phyloP scores from a whole-genome alignment of 2,888 invertebrate species.

The Elysia crispata region DNA sequence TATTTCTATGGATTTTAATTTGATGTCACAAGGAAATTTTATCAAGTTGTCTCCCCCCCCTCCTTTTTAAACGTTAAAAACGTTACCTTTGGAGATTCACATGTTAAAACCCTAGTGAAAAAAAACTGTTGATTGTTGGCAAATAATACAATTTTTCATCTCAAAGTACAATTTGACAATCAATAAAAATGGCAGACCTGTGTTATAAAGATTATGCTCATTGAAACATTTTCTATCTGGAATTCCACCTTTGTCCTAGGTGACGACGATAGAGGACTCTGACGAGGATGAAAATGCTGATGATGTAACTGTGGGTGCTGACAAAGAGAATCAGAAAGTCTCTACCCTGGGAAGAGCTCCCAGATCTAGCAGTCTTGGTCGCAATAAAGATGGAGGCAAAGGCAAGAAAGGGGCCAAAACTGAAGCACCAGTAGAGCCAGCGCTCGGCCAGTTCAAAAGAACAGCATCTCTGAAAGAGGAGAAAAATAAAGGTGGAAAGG shows the following conservation, averaged over 20 bases:
- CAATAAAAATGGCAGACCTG: too few relatives aligned
- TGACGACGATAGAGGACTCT: constrained; percentile 48
- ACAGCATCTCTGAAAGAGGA: constrained; percentile 63
- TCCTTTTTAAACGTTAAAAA: too few relatives aligned
- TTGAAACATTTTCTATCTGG: too few relatives aligned
- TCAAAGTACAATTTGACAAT: too few relatives aligned
- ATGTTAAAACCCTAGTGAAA: too few relatives aligned
- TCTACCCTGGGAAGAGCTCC: neutral
- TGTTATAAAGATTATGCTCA: too few relatives aligned
- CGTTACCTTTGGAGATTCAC: too few relatives aligned
- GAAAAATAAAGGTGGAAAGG: constrained; percentile 58
- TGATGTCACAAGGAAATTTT: too few relatives aligned
- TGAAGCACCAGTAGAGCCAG: constrained; percentile 47
- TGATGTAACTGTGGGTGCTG: neutral
- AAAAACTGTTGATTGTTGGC: too few relatives aligned
- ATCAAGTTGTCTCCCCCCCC: too few relatives aligned
- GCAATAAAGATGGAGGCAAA: constrained; percentile 34
- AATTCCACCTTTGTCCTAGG: constrained; percentile 20
- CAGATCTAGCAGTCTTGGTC: constrained; percentile 26
- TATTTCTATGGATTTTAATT: too few relatives aligned
- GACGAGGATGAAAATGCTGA: constrained; percentile 22
- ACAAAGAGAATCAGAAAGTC: neutral
- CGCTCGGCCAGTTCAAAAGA: constrained; percentile 55
- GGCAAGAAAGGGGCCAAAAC: constrained; percentile 49
- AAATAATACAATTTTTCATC: too few relatives aligned